Conservation (phyloP, 2,888 invertebrate species). For the Furcula furcula region DNA sequence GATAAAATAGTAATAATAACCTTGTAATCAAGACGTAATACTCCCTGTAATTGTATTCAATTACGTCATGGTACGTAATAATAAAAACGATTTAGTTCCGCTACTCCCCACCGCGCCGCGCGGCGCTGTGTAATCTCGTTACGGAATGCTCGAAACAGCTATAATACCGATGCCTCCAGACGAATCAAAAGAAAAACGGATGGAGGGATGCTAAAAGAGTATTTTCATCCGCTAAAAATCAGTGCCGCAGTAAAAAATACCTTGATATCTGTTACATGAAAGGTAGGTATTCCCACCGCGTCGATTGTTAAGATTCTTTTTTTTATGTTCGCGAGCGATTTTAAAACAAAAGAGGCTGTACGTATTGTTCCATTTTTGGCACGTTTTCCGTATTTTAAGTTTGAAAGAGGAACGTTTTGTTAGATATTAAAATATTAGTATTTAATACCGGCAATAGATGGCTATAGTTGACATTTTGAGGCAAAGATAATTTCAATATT, state of each 20-base stretch:
- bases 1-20: background rate
- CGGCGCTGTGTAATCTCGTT: constrained; percentile 39
- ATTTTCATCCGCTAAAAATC: constrained; percentile 44
- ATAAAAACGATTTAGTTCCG: constrained; percentile 34
- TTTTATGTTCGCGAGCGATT: constrained; percentile 24
- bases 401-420: too few species aligned
- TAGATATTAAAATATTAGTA: too few species aligned
- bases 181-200: constrained; percentile 33
- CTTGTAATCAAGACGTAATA: too few species aligned
- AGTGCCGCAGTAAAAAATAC: constrained; percentile 25
- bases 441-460: too few species aligned
- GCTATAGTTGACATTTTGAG: too few species aligned
- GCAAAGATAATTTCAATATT: too few species aligned
- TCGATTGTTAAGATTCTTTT: too few species aligned
- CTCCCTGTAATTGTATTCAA: constrained; percentile 21
- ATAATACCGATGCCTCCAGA: constrained; percentile 23
- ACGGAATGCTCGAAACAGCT: constrained; percentile 29
- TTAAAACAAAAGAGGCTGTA: constrained; percentile 29
- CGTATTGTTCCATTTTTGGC: too few species aligned
- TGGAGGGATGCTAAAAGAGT: constrained; percentile 28
- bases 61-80: constrained; percentile 31
- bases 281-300: constrained; percentile 33
- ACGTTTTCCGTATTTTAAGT: too few species aligned
- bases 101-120: constrained; percentile 24
- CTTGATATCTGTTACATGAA: constrained; percentile 32